Base-by-base conservation (phyloP, 2,797 vertebrate species). In the Psittacula derbiana region DNA sequence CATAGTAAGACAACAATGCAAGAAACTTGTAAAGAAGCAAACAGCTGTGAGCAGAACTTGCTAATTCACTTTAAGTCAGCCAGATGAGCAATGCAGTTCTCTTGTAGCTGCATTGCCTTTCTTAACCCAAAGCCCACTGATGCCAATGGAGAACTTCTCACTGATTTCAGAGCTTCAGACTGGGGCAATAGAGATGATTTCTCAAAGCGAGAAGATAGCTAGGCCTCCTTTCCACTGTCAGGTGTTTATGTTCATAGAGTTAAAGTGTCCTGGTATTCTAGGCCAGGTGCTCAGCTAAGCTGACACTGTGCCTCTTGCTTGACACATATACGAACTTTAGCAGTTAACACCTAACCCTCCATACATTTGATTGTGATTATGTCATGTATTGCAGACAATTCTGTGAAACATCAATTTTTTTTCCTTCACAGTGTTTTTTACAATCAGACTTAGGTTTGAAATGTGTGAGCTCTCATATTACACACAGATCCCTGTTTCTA, bases 261-360 rank as follows among this genome's bases (percentile, higher is more conserved):
- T 44, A 60, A 47, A 44, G 4, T 18, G 4, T 53, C 27, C 50
- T 43, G 30, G 16, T 73, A 16, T 30, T n/a, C 43, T 41, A 17
- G 40, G 33, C 31, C 50, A 65, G 36, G 24, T 72, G 46, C 13
- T 72, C 58, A 76, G 15, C 28, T 16, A 66, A 38, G 11, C 27
- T 61, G 66, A 50, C 24, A 21, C 16, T 5, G 20, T 50, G 20
- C 31, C 4, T 57, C 43, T 55, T 72, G 11, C 46, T n/a, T 67
- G 47, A 16, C n/a, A 44, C 0, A 0, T 50, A 8, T 13, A 36
- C 31, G 47, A 67, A 72, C 19, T 70, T 53, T 23, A 36, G 4
- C 31, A 61, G 8, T 66, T 44, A 44, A 10, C 2, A 28, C 8
- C 4, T 24, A 81, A 5, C 7, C 3, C 19, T 76, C 47, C 28